Evolutionary conservation across 2,113 vertebrate genomes (phyloP).

Genomic region (Heliornis fulica): DNA sequence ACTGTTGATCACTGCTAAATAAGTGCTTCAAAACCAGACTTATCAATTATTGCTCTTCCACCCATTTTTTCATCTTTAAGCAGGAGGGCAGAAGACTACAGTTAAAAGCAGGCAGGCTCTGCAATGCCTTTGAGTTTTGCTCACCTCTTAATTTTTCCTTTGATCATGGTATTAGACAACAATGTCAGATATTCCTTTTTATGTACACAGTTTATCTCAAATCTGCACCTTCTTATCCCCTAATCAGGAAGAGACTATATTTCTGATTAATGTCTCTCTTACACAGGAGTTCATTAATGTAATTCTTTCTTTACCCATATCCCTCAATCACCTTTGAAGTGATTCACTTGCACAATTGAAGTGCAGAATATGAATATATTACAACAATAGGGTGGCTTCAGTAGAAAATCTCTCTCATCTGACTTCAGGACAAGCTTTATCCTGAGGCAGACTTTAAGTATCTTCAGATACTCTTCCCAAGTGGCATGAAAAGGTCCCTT

Average conservation of each 20-base stretch:
- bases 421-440: not conserved
- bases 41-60: not conserved
- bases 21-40: not conserved
- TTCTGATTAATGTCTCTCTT: slow-evolving; percentile 33
- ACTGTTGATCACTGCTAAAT: not conserved
- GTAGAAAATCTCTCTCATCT: not conserved
- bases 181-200: slow-evolving; percentile 2
- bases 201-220: slow-evolving; percentile 19
- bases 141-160: slow-evolving; percentile 8
- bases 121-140: not conserved
- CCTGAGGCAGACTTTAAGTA: not conserved
- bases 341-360: not conserved
- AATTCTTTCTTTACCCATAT: slow-evolving; percentile 29
- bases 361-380: not conserved
- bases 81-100: not conserved
- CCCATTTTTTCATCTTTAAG: not conserved
- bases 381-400: not conserved
- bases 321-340: slow-evolving; percentile 6
- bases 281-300: not conserved
- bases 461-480: not conserved
- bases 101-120: not conserved
- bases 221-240: not conserved
- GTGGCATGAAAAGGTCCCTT: not conserved
- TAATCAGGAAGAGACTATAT: not conserved
- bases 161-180: slow-evolving; percentile 10